A percentile compares a stretch with the other conserved stretches of the same genome.
Evolutionary conservation across 2,113 vertebrate species (phyloP).

Genomic region (Danionella cerebrum): DNA sequence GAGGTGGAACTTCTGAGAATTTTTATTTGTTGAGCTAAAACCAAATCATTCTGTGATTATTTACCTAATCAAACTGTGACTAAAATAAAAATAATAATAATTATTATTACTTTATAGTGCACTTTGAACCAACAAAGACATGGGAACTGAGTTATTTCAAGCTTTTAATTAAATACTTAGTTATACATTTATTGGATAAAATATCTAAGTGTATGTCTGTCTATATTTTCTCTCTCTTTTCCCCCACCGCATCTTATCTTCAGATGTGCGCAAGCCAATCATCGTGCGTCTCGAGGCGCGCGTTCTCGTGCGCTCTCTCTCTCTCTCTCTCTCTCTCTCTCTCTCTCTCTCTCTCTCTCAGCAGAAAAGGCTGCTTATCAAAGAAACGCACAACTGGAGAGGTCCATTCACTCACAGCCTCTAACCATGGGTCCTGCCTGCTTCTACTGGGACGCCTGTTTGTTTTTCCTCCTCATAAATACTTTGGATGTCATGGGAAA

Average conservation of each 20-base stretch:
- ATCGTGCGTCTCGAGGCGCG: conserved; percentile 61
- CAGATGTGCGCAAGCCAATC: conserved; percentile 68
- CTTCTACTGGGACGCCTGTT: conserved; percentile 70
- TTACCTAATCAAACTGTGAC: background rate
- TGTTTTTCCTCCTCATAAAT: conserved; percentile 71
- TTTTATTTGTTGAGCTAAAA: background rate
- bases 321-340: conserved; percentile 38
- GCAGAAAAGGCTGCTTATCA: conserved; percentile 63
- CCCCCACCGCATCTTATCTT: conserved; percentile 37
- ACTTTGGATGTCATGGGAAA: conserved; percentile 68
- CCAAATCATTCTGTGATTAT: background rate
- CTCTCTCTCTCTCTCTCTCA: conserved; percentile 37
- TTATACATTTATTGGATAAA: too few relatives aligned
- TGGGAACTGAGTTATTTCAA: too few relatives aligned
- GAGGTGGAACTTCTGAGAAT: background rate
- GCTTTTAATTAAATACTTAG: too few relatives aligned
- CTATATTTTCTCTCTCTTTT: conserved; percentile 37
- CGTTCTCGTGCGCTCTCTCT: conserved; percentile 49
- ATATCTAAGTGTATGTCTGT: too few relatives aligned
- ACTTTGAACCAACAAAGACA: too few relatives aligned
- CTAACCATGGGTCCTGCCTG: conserved; percentile 72
- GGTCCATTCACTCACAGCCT: conserved; percentile 59
- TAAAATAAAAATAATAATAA: too few relatives aligned
- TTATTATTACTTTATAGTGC: too few relatives aligned
- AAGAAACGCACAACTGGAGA: conserved; percentile 55